A percentile compares a stretch with the other conserved stretches of the same genome.
Evolutionary conservation across 2,888 invertebrate genomes (phyloP).

Genomic region (Spisula solida): DNA sequence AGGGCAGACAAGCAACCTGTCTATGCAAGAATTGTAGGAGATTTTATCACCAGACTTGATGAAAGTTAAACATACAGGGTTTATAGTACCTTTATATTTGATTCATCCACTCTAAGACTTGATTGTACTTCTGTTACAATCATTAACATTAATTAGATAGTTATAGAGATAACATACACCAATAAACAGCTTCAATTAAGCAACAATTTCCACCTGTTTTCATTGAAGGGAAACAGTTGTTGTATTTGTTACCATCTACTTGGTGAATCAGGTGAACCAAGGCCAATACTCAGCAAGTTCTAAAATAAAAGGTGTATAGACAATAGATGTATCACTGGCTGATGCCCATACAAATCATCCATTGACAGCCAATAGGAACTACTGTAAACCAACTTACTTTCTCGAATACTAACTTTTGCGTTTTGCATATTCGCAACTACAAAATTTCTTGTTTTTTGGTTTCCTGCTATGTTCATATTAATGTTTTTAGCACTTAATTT

Average conservation of each 20-base stretch:
- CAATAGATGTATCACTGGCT: no score
- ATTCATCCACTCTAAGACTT: not conserved
- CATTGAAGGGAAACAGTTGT: not conserved
- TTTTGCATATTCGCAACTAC: no score
- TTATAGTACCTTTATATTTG: not conserved
- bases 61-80: conserved; percentile 17
- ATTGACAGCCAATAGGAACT: no score
- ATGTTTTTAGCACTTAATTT: no score
- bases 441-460: no score
- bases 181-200: conserved; percentile 9
- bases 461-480: no score
- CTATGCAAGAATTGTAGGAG: not conserved
- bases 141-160: conserved; percentile 22
- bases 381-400: no score
- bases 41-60: not conserved
- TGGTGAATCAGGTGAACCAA: not conserved
- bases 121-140: conserved; percentile 7
- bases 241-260: not conserved
- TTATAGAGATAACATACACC: not conserved
- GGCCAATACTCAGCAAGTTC: not conserved
- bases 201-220: conserved; percentile 26
- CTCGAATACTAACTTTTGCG: no score
- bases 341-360: no score
- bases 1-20: not conserved
- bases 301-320: not conserved